Evolutionary conservation across 1,140 invertebrate species (phyloP).

Genomic region (Teleogryllus occipitalis): DNA sequence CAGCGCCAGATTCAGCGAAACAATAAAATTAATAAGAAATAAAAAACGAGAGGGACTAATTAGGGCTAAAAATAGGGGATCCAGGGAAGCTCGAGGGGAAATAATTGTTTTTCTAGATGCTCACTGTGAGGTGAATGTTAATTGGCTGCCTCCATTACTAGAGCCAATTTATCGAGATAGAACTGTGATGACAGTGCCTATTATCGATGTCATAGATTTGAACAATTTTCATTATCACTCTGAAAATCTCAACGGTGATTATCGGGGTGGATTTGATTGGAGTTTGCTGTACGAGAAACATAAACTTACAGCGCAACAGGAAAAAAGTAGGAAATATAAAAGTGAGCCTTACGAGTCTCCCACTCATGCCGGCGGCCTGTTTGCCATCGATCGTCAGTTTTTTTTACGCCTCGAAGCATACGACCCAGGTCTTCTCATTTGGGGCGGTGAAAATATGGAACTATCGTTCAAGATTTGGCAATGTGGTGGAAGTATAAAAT

Average conservation of each 20-base stretch:
- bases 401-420: slow-evolving; percentile 95
- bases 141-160: slow-evolving; percentile 81
- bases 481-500: slow-evolving; percentile 71
- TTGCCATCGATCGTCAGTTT: slow-evolving; percentile 78
- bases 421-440: slow-evolving; percentile 85
- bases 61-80: slow-evolving; percentile 71
- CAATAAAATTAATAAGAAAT: slow-evolving; percentile 68
- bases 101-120: slow-evolving; percentile 87
- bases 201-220: slow-evolving; percentile 87
- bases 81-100: slow-evolving; percentile 65
- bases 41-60: slow-evolving; percentile 74
- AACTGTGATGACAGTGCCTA: slow-evolving; percentile 74
- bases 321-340: neutral
- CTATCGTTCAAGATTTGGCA: slow-evolving; percentile 95
- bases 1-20: slow-evolving; percentile 51
- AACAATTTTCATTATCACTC: slow-evolving; percentile 73
- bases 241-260: slow-evolving; percentile 44
- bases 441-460: slow-evolving; percentile 97
- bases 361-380: slow-evolving; percentile 92
- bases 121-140: slow-evolving; percentile 75
- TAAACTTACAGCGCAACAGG: slow-evolving; percentile 6
- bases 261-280: slow-evolving; percentile 86
- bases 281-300: slow-evolving; percentile 86
- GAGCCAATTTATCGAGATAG: slow-evolving; percentile 70
- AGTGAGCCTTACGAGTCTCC: slow-evolving; percentile 46